Evolutionary conservation across 2,797 vertebrate species (phyloP).

Genomic region (Silurus aristotelis): DNA sequence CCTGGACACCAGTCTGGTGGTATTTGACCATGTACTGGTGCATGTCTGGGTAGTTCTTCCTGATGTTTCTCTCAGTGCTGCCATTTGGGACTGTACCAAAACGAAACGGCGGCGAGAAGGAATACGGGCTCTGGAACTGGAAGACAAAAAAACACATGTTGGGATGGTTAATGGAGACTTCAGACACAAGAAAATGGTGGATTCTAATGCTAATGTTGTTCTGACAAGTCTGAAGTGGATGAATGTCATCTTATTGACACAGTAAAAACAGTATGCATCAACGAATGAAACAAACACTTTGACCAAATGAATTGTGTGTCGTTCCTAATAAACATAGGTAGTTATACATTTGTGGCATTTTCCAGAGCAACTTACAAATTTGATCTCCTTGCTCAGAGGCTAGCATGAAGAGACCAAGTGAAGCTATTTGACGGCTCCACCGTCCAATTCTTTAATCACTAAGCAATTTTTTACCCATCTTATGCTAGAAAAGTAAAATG

Average conservation of each 20-base stretch:
- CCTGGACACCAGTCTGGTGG: constrained; percentile 89
- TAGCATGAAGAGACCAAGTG: no score
- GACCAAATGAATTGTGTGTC: background rate
- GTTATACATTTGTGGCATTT: background rate
- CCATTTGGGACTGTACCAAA: constrained; percentile 98
- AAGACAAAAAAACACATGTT: constrained; percentile 17
- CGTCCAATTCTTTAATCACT: no score
- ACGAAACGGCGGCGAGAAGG: constrained; percentile 95
- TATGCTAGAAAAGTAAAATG: background rate
- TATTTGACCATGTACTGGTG: constrained; percentile 98
- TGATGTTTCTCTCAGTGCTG: constrained; percentile 96
- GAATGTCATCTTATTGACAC: background rate
- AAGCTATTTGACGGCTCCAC: no score
- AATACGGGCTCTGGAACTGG: constrained; percentile 93
- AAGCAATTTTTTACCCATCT: background rate
- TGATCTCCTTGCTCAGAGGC: no score
- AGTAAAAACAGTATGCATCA: background rate
- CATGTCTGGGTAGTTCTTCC: constrained; percentile 98
- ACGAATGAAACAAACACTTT: no score
- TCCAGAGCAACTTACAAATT: no score
- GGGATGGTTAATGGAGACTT: background rate
- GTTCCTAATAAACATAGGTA: background rate
- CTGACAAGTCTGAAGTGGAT: background rate
- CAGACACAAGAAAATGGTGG: background rate
- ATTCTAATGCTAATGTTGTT: background rate